Conservation (phyloP, 2,888 invertebrate species). For the Trichopria drosophilae region DNA sequence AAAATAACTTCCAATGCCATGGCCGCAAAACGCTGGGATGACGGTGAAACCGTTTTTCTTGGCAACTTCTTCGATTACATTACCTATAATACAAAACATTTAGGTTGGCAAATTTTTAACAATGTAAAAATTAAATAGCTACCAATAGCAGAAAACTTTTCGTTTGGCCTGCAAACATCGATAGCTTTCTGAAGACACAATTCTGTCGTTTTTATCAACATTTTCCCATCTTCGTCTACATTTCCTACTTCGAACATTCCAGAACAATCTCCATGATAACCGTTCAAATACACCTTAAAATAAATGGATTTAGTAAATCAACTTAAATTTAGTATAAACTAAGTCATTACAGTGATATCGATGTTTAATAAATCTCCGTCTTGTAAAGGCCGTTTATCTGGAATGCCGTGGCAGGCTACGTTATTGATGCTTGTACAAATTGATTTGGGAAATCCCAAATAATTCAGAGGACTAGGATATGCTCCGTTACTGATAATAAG, state of each 20-base stretch:
- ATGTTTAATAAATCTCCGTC: constrained; percentile 90
- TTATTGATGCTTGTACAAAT: constrained; percentile 91
- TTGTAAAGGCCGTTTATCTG: constrained; percentile 76
- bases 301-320: constrained; percentile 5
- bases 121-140: constrained; percentile 39
- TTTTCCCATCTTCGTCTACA: constrained; percentile 73
- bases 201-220: constrained; percentile 72
- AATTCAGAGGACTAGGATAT: constrained; percentile 88
- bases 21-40: constrained; percentile 82
- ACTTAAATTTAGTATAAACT: constrained; percentile 4
- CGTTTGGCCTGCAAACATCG: constrained; percentile 62
- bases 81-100: constrained; percentile 58
- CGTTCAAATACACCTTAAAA: constrained; percentile 73
- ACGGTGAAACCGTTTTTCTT: constrained; percentile 67
- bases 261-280: constrained; percentile 91
- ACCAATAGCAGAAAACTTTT: constrained; percentile 61
- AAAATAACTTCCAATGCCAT: constrained; percentile 90
- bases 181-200: constrained; percentile 70
- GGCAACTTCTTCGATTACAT: constrained; percentile 68
- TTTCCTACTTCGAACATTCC: constrained; percentile 83
- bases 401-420: constrained; percentile 91
- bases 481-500: constrained; percentile 71
- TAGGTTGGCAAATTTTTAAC: neutral
- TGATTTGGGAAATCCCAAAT: constrained; percentile 84
- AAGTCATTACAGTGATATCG: constrained; percentile 77